Evolutionary conservation across 2,888 invertebrate genomes (phyloP), one percentile per base, ranked within the genome.

Genomic region (Emmelina monodactyla): DNA sequence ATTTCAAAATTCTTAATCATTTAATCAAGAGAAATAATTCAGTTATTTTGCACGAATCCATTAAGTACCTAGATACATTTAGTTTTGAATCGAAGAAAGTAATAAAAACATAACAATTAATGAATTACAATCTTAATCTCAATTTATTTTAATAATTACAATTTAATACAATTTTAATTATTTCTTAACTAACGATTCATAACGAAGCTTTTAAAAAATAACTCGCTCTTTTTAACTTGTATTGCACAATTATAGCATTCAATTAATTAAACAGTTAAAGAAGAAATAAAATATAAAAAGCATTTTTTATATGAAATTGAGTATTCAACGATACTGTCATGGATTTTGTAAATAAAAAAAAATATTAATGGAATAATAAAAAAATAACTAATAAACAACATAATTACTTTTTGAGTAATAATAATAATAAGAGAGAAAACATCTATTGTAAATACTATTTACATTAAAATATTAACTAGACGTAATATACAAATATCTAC

Each of bases 51-150:
- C 25, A n/a, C 11, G 25, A 25, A 25, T 25, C 25, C 25, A 25
- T 25, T 25, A n/a, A n/a, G n/a, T n/a, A n/a, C n/a, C n/a, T n/a
- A n/a, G n/a, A n/a, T n/a, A 25, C 25, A 25, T 58, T 60, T 58
- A 63, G 58, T 52, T 58, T 48, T 47, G 53, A 51, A 41, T 56
- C 49, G 47, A 52, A 55, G 47, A 50, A 53, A 58, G 59, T 53
- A 54, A 58, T 47, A 56, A 63, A 63, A 66, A 71, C 60, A 55
- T 65, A 70, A 71, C 71, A 68, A 57, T 61, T 62, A 68, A 63
- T 67, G 25, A 69, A 70, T 68, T 71, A 71, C 68, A 72, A 58
- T 54, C 70, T 75, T 71, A 65, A 62, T 72, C 72, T 71, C 75
- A 62, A 67, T 71, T 69, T 66, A 60, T 19, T 19, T 19, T 19